Percentiles rank a stretch among this genome's conserved stretches.
Conservation (phyloP, 2,797 vertebrate genomes). For the Merluccius polli region DNA sequence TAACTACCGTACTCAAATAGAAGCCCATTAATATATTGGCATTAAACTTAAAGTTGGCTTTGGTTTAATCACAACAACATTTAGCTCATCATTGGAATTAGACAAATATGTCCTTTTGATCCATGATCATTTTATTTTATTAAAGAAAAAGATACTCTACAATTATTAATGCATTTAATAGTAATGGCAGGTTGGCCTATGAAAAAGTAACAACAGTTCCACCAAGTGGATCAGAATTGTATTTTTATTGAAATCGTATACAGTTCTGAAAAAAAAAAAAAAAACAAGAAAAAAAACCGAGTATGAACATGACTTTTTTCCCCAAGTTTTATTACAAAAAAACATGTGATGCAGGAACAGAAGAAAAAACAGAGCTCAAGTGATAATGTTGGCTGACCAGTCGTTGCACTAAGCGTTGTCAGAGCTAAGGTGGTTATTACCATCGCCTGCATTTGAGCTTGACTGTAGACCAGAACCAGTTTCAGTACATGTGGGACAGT, state of each 20-base stretch:
- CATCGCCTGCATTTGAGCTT: conserved; percentile 26
- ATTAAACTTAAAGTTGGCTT: neutral
- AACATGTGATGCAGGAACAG: neutral
- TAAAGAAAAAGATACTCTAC: neutral
- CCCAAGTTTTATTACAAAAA: conserved; percentile 56
- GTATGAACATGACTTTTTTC: conserved; percentile 49
- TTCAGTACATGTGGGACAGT: neutral
- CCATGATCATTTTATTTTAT: neutral
- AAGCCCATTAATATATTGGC: neutral
- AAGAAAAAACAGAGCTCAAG: conserved; percentile 7
- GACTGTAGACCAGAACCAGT: conserved; percentile 12
- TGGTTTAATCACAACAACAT: neutral
- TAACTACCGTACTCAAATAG: neutral
- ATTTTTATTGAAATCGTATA: conserved; percentile 67
- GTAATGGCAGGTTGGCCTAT: conserved; percentile 37
- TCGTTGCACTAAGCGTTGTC: conserved; percentile 25
- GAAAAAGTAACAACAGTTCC: conserved; percentile 19
- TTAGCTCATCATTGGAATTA: neutral
- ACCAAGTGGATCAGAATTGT: conserved; percentile 35
- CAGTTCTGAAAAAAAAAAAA: conserved; percentile 71
- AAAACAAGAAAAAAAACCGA: conserved; percentile 37
- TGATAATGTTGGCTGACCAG: conserved; percentile 26
- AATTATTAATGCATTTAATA: neutral
- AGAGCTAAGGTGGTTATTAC: conserved; percentile 24
- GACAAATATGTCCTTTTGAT: neutral